Percentiles rank a stretch among this genome's conserved stretches.
phyloP scores from a whole-genome alignment of 2,888 invertebrate genomes.

The Dermolepida albohirtum region DNA sequence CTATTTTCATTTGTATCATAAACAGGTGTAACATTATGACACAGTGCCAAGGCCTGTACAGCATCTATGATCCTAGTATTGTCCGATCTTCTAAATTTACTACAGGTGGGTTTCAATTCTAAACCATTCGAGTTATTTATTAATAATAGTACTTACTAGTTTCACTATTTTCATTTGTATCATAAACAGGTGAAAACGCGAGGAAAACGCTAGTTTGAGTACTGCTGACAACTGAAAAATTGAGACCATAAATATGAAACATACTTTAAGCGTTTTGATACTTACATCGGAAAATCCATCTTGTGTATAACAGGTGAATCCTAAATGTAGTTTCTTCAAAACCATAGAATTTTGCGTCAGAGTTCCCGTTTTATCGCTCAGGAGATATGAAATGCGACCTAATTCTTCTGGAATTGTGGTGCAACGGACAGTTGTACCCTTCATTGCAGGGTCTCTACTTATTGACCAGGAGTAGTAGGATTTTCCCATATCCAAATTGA shows the following conservation, averaged over 20 bases:
- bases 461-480: constrained; percentile 98
- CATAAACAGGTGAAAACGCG: constrained; percentile 93
- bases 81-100: constrained; percentile 74
- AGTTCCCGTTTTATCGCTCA: constrained; percentile 98
- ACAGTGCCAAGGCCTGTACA: constrained; percentile 93
- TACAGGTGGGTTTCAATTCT: constrained; percentile 50
- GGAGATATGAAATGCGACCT: constrained; percentile 94
- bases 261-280: constrained; percentile 3
- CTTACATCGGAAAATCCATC: constrained; percentile 87
- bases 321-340: constrained; percentile 94
- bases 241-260: not conserved
- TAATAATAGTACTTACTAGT: constrained; percentile 52
- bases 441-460: constrained; percentile 91
- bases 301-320: constrained; percentile 89
- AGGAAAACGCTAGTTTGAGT: constrained; percentile 64
- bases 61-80: constrained; percentile 86
- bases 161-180: constrained; percentile 65
- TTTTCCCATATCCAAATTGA: constrained; percentile 99
- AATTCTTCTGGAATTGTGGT: constrained; percentile 99
- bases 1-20: constrained; percentile 73
- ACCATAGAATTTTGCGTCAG: constrained; percentile 99
- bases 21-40: constrained; percentile 99
- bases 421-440: constrained; percentile 94
- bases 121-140: constrained; percentile 38
- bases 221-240: constrained; percentile 65